Conservation (phyloP, 2,113 vertebrate genomes). For the Atherinomorus stipes region DNA sequence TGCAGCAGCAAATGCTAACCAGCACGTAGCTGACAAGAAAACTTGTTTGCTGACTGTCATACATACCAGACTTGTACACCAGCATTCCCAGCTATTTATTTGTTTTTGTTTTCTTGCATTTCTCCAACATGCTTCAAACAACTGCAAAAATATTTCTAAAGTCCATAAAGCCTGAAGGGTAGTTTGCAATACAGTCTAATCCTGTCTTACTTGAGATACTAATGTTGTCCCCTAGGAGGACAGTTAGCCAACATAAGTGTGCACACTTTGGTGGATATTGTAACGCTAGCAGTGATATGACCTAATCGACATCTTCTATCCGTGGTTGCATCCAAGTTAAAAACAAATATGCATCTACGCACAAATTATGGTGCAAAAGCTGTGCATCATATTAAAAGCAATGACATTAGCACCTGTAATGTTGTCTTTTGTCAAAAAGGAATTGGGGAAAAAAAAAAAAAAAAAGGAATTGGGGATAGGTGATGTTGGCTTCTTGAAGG, state of each 20-base stretch:
- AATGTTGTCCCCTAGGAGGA: neutral
- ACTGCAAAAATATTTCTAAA: neutral
- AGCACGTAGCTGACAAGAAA: too few species aligned
- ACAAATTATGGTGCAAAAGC: too few species aligned
- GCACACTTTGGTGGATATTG: neutral
- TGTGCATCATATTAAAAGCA: too few species aligned
- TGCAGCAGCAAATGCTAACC: neutral
- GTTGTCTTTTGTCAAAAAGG: too few species aligned
- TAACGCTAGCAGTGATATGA: neutral
- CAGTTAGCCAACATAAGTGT: too few species aligned
- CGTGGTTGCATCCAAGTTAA: neutral
- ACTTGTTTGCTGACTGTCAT: too few species aligned
- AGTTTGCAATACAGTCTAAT: neutral
- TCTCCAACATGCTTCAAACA: neutral
- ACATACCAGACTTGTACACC: too few species aligned
- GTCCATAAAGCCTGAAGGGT: neutral
- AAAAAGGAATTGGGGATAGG: neutral
- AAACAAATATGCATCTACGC: neutral
- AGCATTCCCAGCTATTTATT: neutral
- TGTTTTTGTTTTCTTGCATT: neutral
- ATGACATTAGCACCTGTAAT: too few species aligned
- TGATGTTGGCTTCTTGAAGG: neutral
- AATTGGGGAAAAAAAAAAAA: too few species aligned
- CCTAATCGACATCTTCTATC: neutral
- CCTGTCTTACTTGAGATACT: neutral